phyloP scores from a whole-genome alignment of 2,113 vertebrate species.

The Balaeniceps rex region DNA sequence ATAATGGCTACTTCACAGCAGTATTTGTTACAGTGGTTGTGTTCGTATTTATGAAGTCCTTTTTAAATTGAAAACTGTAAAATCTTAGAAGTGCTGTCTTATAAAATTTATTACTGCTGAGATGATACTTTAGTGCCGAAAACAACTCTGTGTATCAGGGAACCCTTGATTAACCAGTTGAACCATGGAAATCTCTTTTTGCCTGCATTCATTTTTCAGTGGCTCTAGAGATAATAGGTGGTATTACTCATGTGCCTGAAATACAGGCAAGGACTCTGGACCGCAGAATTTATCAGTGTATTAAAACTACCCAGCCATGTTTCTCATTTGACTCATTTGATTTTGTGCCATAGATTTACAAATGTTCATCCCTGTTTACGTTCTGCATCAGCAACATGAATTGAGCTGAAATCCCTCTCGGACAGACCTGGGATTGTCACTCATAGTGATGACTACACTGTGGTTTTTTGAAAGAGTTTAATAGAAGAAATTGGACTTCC shows the following conservation, averaged over 20 bases:
- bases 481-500: neutral
- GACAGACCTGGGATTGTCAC: neutral
- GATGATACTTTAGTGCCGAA: neutral
- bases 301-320: neutral
- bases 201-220: neutral
- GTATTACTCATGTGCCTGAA: neutral
- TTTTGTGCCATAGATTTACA: neutral
- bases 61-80: neutral
- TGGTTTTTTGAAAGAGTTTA: neutral
- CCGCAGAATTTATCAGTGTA: neutral
- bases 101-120: neutral
- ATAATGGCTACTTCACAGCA: neutral
- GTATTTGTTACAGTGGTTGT: neutral
- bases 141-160: neutral
- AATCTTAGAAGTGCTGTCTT: neutral
- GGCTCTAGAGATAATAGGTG: neutral
- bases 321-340: neutral
- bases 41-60: neutral
- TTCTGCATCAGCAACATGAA: neutral
- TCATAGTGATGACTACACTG: neutral
- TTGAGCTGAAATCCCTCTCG: neutral
- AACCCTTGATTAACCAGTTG: neutral
- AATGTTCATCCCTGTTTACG: neutral
- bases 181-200: neutral
- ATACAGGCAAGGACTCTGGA: neutral